These are phyloP conservation scores for Macropis europaea DNA, from an alignment of 2,888 invertebrate species.

Conservation along the genomic window DNA sequence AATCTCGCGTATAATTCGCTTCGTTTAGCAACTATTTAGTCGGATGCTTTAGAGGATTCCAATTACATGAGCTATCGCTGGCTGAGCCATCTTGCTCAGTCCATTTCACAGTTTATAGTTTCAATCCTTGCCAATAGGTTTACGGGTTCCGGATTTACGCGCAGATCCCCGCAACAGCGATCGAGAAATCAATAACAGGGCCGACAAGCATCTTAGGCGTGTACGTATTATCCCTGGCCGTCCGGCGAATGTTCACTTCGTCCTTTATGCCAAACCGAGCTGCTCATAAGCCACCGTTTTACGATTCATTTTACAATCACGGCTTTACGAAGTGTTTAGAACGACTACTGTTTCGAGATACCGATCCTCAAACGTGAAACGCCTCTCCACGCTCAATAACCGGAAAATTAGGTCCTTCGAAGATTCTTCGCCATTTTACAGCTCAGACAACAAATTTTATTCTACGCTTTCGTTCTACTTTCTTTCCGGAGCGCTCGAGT, in stretches of 20 bases:
- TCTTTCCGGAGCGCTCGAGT: no score
- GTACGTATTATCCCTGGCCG: neutral
- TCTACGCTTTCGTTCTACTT: no score
- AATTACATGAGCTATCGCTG: constrained; percentile 30
- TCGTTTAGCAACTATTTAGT: neutral
- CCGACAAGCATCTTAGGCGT: neutral
- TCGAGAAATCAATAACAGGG: constrained; percentile 36
- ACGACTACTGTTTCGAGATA: neutral
- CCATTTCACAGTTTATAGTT: constrained; percentile 44
- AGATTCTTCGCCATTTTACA: neutral
- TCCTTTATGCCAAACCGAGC: neutral
- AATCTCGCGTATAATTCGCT: constrained; percentile 1
- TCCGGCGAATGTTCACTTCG: neutral
- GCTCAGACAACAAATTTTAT: no score
- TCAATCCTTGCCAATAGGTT: constrained; percentile 7
- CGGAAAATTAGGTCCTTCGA: neutral
- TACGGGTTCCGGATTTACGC: neutral
- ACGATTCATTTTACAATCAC: constrained; percentile 8
- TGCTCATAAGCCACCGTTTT: neutral
- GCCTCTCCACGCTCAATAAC: neutral
- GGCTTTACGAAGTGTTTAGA: neutral
- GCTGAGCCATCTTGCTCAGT: constrained; percentile 8
- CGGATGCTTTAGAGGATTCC: constrained; percentile 4
- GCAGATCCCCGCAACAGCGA: constrained; percentile 8
- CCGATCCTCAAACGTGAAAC: neutral